Base-by-base conservation (phyloP, 2,797 vertebrate species). In the Alca torda region DNA sequence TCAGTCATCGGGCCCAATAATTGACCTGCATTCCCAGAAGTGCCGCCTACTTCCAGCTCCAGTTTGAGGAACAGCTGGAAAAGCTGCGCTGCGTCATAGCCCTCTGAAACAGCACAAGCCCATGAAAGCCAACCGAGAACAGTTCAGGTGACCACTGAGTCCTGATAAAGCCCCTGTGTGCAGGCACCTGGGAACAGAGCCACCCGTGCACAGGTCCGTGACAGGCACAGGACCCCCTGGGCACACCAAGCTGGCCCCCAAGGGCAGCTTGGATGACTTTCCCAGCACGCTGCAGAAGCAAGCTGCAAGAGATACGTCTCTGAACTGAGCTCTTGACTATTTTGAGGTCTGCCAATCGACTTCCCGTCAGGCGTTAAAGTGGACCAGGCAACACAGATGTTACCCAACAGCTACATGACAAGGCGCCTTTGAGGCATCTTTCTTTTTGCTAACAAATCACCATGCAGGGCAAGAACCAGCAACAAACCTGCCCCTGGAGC, bases 131-230 rank as follows among this genome's bases (percentile, higher is more conserved):
- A 54, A 6, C 18, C 5, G 16, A 43, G 51, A 59, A 20, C 41
- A 25, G 8, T 51, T 51, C 37, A 73, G 51, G 41, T 2, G 6
- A n/a, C 3, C 4, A 5, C 28, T 4, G 17, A 64, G 28, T 33
- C 69, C 43, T 24, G 43, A 35, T 20, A 75, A 67, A 67, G 45
- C 6, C 13, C 25, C 2, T 7, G 12, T 8, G 15, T 19, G 16
- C 35, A 24, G 61, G 60, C 23, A 48, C 24, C 35, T 57, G 50
- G 53, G 53, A 59, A 50, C 25, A 67, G 50, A 74, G 25, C 35
- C 35, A 50, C 1, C 0, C 0, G 8, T 17, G 7, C 41, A 24
- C 35, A n/a, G 51, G 12, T 26, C 70, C 17, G 4, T 33, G 59
- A 70, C 25, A 30, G 45, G 25, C 41, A 65, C 1, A 9, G 26